These are phyloP conservation scores for Agrotis ipsilon DNA, from an alignment of 2,888 invertebrate species.

Conservation along the genomic window DNA sequence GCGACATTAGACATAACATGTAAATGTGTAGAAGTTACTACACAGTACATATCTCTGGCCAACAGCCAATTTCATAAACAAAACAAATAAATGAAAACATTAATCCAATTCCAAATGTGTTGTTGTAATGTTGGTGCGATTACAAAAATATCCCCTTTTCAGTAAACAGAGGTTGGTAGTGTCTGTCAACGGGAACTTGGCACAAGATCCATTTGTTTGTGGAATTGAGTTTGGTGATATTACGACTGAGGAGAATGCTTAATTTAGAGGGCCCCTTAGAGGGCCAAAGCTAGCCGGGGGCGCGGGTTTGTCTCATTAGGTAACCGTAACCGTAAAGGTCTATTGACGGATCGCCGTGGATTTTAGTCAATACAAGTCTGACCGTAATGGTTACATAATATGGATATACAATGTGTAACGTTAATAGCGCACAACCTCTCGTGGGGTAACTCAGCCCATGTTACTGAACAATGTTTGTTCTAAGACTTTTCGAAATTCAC, in stretches of 20 bases:
- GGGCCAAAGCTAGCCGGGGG: too few species aligned
- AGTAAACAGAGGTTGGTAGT: conserved; percentile 28
- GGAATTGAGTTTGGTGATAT: neutral
- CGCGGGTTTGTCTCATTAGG: too few species aligned
- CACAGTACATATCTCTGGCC: conserved; percentile 22
- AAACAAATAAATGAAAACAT: conserved; percentile 36
- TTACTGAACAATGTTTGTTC: too few species aligned
- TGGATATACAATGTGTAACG: too few species aligned
- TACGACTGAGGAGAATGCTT: neutral
- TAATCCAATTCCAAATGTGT: conserved; percentile 17
- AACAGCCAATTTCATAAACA: conserved; percentile 24
- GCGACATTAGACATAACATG: neutral
- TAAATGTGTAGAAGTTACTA: neutral
- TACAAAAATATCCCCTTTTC: conserved; percentile 39
- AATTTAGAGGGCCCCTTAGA: too few species aligned
- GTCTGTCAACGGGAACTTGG: conserved; percentile 18
- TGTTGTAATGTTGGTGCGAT: conserved; percentile 22
- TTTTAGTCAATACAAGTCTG: too few species aligned
- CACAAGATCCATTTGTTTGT: neutral
- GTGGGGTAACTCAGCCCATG: too few species aligned
- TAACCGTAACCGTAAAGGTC: too few species aligned
- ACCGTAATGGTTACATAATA: too few species aligned
- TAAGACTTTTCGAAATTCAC: too few species aligned
- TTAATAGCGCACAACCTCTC: too few species aligned
- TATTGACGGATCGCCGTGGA: too few species aligned